Percentiles rank a stretch among this genome's conserved stretches.
phyloP scores from a whole-genome alignment of 2,888 invertebrate species.

The Amorpha juglandis region DNA sequence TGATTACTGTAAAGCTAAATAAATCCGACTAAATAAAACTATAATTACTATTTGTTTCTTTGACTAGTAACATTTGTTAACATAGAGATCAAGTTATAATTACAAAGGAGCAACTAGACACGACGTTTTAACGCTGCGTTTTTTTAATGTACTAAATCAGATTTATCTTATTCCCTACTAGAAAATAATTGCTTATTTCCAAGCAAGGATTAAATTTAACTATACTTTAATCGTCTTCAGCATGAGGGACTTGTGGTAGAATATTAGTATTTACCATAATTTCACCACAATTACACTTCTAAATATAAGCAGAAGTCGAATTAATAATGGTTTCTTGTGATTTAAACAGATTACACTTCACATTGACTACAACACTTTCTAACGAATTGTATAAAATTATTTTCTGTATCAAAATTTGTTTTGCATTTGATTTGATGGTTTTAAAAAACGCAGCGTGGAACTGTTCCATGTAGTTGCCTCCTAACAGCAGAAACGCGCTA shows the following conservation, averaged over 20 bases:
- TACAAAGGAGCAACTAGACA: conserved; percentile 18
- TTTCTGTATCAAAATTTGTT: not conserved
- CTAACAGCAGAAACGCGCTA: conserved; percentile 30
- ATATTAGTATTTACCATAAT: too few relatives aligned
- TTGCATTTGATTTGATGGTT: not conserved
- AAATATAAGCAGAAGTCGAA: too few relatives aligned
- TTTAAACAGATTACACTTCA: too few relatives aligned
- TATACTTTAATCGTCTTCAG: too few relatives aligned
- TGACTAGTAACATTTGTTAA: conserved; percentile 78
- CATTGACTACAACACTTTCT: not conserved
- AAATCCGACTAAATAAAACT: conserved; percentile 52
- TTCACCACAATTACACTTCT: too few relatives aligned
- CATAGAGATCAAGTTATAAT: conserved; percentile 66
- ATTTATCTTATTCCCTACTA: too few relatives aligned
- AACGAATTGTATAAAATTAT: too few relatives aligned
- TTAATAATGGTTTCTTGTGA: too few relatives aligned
- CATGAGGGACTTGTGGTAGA: too few relatives aligned
- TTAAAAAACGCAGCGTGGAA: conserved; percentile 21
- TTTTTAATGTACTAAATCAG: not conserved
- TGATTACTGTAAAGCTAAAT: conserved; percentile 38
- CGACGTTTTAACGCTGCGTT: conserved; percentile 11
- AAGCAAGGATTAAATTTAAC: too few relatives aligned
- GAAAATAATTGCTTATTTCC: too few relatives aligned
- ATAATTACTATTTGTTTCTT: conserved; percentile 51
- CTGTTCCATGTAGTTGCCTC: conserved; percentile 4